Conservation (phyloP, 2,797 vertebrate species). For the Pseudocheirus occidentalis region DNA sequence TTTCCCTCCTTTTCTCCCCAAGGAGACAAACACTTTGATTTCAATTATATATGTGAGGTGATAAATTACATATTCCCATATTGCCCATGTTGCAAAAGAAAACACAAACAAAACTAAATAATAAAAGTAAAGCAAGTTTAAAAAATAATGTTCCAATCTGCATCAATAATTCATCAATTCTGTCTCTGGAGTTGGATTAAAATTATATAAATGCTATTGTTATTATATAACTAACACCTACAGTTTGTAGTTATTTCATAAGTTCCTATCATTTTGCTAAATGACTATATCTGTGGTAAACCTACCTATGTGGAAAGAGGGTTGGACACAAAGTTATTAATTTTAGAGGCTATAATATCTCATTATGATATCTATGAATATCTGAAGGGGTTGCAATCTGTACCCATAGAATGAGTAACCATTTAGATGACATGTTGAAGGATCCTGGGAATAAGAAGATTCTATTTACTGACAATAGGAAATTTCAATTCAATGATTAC, state of each 20-base stretch:
- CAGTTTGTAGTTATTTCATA: background rate
- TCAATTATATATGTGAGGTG: too few relatives aligned
- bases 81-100: too few relatives aligned
- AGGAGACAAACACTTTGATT: too few relatives aligned
- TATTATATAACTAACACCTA: background rate
- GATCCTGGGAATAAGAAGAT: background rate
- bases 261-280: background rate
- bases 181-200: too few relatives aligned
- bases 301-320: background rate
- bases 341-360: background rate
- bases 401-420: background rate
- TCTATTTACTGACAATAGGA: background rate
- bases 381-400: background rate
- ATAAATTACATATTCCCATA: too few relatives aligned
- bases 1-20: too few relatives aligned
- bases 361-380: background rate
- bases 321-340: background rate
- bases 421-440: background rate
- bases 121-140: too few relatives aligned
- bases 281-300: background rate
- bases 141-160: too few relatives aligned
- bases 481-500: constrained; percentile 55
- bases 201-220: too few relatives aligned
- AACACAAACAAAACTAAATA: too few relatives aligned
- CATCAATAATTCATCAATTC: too few relatives aligned